phyloP scores from a whole-genome alignment of 2,113 vertebrate genomes.

The Podarcis raffonei region DNA sequence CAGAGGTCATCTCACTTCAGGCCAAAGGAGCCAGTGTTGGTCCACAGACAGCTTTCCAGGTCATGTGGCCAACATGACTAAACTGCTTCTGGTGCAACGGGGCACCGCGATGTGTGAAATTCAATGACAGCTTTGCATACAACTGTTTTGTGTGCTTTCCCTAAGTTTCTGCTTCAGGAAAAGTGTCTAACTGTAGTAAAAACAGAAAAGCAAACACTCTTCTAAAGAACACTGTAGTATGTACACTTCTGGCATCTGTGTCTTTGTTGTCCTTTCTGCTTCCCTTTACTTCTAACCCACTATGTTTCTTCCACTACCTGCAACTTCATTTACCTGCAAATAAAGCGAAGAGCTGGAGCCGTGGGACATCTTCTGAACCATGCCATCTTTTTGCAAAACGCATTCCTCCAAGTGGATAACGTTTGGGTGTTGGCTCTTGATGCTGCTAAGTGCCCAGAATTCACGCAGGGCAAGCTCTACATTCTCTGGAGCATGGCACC shows the following conservation, averaged over 20 bases:
- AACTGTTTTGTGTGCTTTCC: neutral
- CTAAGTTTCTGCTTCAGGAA: neutral
- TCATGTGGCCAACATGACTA: too few species aligned
- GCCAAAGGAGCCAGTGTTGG: too few species aligned
- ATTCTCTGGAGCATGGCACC: conserved; percentile 96
- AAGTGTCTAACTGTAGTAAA: neutral
- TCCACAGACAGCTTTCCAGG: too few species aligned
- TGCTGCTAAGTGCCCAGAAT: conserved; percentile 99
- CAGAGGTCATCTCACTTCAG: too few species aligned
- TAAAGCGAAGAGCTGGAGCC: conserved; percentile 94
- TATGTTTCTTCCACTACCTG: conserved; percentile 24
- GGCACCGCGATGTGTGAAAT: too few species aligned
- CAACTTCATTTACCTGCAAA: conserved; percentile 84
- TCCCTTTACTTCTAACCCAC: conserved; percentile 26
- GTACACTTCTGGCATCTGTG: neutral
- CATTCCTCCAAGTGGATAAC: conserved; percentile 98
- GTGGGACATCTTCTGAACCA: conserved; percentile 95
- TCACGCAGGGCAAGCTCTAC: conserved; percentile 96
- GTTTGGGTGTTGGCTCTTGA: conserved; percentile 97
- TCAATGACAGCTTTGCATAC: neutral
- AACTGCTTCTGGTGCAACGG: too few species aligned
- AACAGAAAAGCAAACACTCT: neutral
- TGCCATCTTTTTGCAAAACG: conserved; percentile 92
- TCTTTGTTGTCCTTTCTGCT: neutral
- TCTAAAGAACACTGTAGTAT: neutral